Base-by-base conservation (phyloP, 1,140 invertebrate genomes). In the Bacillus rossius region DNA sequence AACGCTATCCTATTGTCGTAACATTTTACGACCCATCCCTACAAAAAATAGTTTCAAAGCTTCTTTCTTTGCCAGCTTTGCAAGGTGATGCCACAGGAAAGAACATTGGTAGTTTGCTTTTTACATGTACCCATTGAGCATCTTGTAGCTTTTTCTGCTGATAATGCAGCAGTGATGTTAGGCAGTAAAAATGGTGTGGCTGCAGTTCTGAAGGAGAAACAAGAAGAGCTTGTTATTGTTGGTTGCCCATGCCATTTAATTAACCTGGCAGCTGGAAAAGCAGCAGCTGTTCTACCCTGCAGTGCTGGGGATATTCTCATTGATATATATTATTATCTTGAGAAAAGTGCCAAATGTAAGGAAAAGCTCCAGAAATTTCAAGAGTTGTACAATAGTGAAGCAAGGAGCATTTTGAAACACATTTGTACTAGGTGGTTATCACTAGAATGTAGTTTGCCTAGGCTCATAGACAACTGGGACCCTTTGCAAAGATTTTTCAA, bases 341-440 rank as follows among this genome's bases (percentile, higher is more conserved):
- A 45, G 8, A 45, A 45, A 45, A 20, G 17, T 25, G 17, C 43
- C 43, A 45, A 45, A 45, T 8, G 43, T 5, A 13, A 45, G n/a
- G 17, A 45, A 45, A 45, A 19, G 17, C 43, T 45, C 23, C 43
- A 45, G n/a, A 45, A 45, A 25, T 45, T 45, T 45, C 43, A 45
- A 45, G 23, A 45, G n/a, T 25, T 45, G 23, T n/a, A 45, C 23
- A n/a, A 45, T n/a, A 45, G 17, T 45, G 43, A 45, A 25, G 5
- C 17, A 45, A 19, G 23, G 17, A 45, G n/a, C 5, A 20, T 45
- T 20, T 45, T 45, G 13, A 45, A 45, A 13, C 43, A 45, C 23
- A 25, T 45, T 5, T 45, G 43, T n/a, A 45, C 43, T 20, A 45
- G 43, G 23, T 45, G 43, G 43, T 45, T 45, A 45, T 45, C 43